phyloP scores from a whole-genome alignment of 2,888 invertebrate genomes.

The Tholera decimalis region DNA sequence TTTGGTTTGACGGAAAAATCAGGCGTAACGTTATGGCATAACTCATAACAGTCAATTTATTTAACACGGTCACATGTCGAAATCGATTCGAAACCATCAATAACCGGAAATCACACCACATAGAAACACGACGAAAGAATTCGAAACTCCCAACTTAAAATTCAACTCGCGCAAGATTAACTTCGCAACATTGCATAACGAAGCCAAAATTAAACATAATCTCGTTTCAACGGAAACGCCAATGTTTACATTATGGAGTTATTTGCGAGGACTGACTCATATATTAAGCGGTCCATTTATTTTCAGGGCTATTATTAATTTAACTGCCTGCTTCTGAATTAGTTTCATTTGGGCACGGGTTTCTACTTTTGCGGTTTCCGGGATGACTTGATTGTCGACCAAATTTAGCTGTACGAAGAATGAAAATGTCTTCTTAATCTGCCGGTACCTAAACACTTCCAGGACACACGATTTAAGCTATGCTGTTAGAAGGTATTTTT shows the following conservation, averaged over 20 bases:
- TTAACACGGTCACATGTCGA: not conserved
- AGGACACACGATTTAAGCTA: too few relatives aligned
- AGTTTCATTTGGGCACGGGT: constrained; percentile 18
- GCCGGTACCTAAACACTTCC: too few relatives aligned
- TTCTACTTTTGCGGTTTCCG: not conserved
- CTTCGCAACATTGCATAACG: constrained; percentile 29
- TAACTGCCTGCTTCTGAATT: constrained; percentile 9
- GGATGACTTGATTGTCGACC: not conserved
- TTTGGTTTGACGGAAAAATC: too few relatives aligned
- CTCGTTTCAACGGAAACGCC: constrained; percentile 40
- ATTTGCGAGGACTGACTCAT: constrained; percentile 51
- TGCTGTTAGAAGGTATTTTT: too few relatives aligned
- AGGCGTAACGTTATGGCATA: too few relatives aligned
- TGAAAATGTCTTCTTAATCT: not conserved
- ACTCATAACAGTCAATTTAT: too few relatives aligned
- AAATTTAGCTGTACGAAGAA: not conserved
- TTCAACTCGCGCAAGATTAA: constrained; percentile 8
- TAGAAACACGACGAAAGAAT: constrained; percentile 6
- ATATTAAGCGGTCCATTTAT: constrained; percentile 42
- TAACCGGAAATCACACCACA: constrained; percentile 12
- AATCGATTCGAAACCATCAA: not conserved
- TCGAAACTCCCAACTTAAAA: constrained; percentile 12
- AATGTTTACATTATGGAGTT: constrained; percentile 46
- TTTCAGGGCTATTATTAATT: constrained; percentile 40
- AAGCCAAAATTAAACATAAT: constrained; percentile 29